Evolutionary conservation across 1,140 invertebrate species (phyloP).

Genomic region (Drosophila nikananu): DNA sequence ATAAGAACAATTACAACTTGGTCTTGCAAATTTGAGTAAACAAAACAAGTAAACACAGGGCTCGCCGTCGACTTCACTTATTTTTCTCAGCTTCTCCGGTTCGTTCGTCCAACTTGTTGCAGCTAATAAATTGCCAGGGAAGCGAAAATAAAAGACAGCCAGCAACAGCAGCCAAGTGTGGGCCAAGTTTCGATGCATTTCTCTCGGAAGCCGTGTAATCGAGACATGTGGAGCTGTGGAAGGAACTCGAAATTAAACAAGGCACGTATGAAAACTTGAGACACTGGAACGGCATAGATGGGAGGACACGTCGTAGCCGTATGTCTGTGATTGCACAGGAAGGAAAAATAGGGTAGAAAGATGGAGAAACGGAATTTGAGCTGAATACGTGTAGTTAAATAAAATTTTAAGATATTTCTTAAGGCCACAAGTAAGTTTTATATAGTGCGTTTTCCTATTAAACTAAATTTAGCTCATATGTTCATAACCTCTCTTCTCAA

Average conservation of each 20-base stretch:
- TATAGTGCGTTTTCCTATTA: too few relatives aligned
- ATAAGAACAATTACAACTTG: constrained; percentile 15
- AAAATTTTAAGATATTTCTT: not conserved
- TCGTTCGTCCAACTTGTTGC: constrained; percentile 64
- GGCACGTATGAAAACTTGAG: constrained; percentile 73
- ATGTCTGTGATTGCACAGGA: constrained; percentile 1
- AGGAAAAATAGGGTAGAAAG: not conserved
- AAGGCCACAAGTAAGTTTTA: too few relatives aligned
- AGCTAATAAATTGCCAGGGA: constrained; percentile 40
- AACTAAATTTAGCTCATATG: not conserved
- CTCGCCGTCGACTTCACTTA: constrained; percentile 3
- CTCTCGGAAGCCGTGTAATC: constrained; percentile 53
- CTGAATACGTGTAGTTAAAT: not conserved
- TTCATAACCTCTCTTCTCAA: not conserved
- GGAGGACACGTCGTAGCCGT: constrained; percentile 17
- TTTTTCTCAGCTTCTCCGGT: not conserved
- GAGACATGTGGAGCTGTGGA: constrained; percentile 58
- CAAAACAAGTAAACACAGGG: constrained; percentile 43
- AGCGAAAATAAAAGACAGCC: constrained; percentile 32
- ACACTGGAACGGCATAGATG: constrained; percentile 9
- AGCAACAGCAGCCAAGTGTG: constrained; percentile 2
- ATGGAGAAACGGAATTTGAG: too few relatives aligned
- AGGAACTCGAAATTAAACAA: constrained; percentile 65
- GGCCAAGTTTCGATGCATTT: constrained; percentile 47
- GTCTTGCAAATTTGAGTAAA: constrained; percentile 47